phyloP scores from a whole-genome alignment of 2,888 invertebrate genomes.

The Dynastes tityus region DNA sequence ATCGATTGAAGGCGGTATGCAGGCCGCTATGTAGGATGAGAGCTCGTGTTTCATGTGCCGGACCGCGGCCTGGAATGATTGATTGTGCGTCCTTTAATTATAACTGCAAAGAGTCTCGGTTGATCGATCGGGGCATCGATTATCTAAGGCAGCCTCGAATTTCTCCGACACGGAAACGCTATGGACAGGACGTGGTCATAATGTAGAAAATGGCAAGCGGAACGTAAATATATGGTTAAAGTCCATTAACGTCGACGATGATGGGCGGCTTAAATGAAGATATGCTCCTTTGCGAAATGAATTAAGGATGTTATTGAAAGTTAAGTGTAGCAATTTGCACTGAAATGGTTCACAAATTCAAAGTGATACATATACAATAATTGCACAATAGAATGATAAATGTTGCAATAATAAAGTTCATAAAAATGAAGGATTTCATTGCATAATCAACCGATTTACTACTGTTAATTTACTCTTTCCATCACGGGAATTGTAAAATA shows the following conservation, averaged over 20 bases:
- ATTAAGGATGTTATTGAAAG: slow-evolving; percentile 1
- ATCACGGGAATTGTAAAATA: no score
- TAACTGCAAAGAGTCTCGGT: slow-evolving; percentile 18
- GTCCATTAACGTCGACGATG: not conserved
- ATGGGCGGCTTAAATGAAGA: not conserved
- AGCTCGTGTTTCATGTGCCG: slow-evolving; percentile 26
- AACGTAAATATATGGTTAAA: not conserved
- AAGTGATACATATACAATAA: no score
- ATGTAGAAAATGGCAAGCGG: slow-evolving; percentile 4
- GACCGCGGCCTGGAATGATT: slow-evolving; percentile 16
- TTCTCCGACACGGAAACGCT: not conserved
- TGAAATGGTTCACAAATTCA: no score
- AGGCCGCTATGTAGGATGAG: not conserved
- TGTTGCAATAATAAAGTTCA: no score
- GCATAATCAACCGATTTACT: no score
- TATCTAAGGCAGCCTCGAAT: slow-evolving; percentile 13
- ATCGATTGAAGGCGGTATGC: slow-evolving; percentile 25
- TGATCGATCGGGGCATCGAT: slow-evolving; percentile 20
- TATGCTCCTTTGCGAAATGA: not conserved
- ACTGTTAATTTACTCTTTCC: no score
- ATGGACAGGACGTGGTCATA: not conserved
- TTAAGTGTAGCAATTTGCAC: no score
- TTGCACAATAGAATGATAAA: no score
- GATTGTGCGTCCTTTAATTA: slow-evolving; percentile 44
- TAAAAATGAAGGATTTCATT: no score